A percentile compares a stretch with the other conserved stretches of the same genome.
Conservation (phyloP, 2,888 invertebrate species). For the Scaptomyza parva region DNA sequence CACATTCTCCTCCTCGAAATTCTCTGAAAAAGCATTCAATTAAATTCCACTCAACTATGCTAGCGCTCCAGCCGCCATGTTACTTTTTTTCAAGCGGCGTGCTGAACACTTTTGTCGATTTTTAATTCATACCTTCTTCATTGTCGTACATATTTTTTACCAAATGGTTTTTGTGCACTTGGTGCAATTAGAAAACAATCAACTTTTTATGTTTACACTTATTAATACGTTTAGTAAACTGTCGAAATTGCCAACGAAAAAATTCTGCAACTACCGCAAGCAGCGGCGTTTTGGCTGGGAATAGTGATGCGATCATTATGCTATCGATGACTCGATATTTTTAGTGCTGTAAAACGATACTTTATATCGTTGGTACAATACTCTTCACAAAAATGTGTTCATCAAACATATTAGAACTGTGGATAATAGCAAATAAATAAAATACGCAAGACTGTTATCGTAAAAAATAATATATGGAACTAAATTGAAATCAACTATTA, state of each 20-base stretch:
- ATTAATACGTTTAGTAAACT: conserved; percentile 13
- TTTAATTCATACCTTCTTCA: conserved; percentile 81
- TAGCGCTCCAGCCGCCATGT: conserved; percentile 64
- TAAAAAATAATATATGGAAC: too few relatives aligned
- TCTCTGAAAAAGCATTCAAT: conserved; percentile 69
- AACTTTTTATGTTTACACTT: neutral
- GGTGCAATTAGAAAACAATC: conserved; percentile 2
- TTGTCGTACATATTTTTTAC: conserved; percentile 83
- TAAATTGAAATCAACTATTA: too few relatives aligned
- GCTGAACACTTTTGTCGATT: conserved; percentile 17
- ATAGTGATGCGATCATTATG: conserved; percentile 29
- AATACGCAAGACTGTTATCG: neutral
- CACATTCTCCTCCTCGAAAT: conserved; percentile 93
- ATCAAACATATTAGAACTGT: neutral
- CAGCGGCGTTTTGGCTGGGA: conserved; percentile 49
- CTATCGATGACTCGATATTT: conserved; percentile 5
- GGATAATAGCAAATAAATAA: neutral
- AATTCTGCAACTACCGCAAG: conserved; percentile 34
- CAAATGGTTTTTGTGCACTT: conserved; percentile 41
- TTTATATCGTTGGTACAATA: neutral
- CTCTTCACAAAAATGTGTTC: neutral
- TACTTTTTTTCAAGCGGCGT: conserved; percentile 48
- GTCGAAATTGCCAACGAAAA: conserved; percentile 30
- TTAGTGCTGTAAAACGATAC: neutral
- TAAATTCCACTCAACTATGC: conserved; percentile 10